These are phyloP conservation scores for Glareola pratincola DNA, from an alignment of 2,113 vertebrate species.

Conservation along the genomic window DNA sequence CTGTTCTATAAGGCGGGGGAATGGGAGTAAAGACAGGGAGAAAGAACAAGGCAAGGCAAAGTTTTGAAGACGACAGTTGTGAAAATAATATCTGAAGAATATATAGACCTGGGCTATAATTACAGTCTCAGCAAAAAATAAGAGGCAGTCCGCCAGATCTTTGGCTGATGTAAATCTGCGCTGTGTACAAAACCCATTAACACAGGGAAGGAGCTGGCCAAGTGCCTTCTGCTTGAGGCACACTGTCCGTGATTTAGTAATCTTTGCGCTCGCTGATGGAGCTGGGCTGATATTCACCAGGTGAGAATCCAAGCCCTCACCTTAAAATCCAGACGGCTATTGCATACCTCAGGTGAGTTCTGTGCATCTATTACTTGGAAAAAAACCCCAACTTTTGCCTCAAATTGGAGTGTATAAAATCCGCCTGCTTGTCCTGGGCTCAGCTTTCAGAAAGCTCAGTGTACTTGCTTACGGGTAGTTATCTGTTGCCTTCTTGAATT, in stretches of 20 bases:
- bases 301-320: not conserved
- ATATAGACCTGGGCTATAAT: not conserved
- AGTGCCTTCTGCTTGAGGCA: conserved; percentile 14
- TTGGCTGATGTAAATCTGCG: conserved; percentile 30
- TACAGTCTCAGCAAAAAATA: conserved; percentile 43
- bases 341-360: not conserved
- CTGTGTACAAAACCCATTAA: conserved; percentile 42
- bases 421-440: not conserved
- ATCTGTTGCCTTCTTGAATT: conserved; percentile 2
- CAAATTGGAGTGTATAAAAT: not conserved
- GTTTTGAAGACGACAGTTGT: not conserved
- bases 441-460: not conserved
- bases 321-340: not conserved
- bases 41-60: not conserved
- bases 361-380: not conserved
- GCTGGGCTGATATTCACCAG: conserved; percentile 9
- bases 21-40: not conserved
- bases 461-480: not conserved
- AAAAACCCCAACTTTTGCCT: not conserved
- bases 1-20: not conserved
- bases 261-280: not conserved
- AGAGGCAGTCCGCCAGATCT: conserved; percentile 5
- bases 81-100: not conserved
- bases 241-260: conserved; percentile 21
- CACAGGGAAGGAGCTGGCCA: conserved; percentile 17